Evolutionary conservation across 2,113 vertebrate species (phyloP).

Genomic region (Eulemur rufifrons): DNA sequence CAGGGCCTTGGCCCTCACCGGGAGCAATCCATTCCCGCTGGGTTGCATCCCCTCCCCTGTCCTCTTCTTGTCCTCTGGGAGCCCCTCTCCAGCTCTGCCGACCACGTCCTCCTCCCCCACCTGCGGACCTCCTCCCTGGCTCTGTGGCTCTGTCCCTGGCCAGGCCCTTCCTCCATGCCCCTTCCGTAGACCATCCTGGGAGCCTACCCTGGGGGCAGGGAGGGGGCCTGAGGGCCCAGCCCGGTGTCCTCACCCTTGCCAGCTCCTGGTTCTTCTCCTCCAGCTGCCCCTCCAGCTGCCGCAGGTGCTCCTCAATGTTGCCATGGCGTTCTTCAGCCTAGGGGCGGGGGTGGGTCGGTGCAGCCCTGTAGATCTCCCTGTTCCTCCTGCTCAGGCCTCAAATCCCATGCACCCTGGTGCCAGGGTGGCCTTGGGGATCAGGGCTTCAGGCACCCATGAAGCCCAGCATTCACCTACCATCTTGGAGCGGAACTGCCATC

Average conservation of each 20-base stretch:
- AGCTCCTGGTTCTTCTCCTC: constrained; percentile 99
- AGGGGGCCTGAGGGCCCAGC: not conserved
- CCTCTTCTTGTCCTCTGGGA: not conserved
- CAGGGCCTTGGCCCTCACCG: not conserved
- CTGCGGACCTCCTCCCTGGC: not conserved
- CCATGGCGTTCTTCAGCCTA: constrained; percentile 98
- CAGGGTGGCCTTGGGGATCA: not conserved
- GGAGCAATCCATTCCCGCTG: not conserved
- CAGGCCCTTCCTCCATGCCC: not conserved
- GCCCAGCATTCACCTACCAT: not conserved
- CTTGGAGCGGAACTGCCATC: not conserved
- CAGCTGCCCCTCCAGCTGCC: constrained; percentile 96
- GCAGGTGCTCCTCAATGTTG: constrained; percentile 95
- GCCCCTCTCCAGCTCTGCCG: not conserved
- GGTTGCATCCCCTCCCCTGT: too few species aligned
- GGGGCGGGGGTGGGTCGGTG: constrained; percentile 20
- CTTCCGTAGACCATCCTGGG: not conserved
- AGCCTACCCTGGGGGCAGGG: not conserved
- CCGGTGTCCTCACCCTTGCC: constrained; percentile 88
- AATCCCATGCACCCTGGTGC: not conserved
- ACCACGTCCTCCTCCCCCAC: not conserved
- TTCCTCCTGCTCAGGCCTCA: not conserved
- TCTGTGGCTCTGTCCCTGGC: not conserved
- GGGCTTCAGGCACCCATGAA: not conserved
- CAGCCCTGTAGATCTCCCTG: not conserved